These are phyloP conservation scores for Amphiprion ocellaris DNA, from an alignment of 2,113 vertebrate species.

Conservation along the genomic window DNA sequence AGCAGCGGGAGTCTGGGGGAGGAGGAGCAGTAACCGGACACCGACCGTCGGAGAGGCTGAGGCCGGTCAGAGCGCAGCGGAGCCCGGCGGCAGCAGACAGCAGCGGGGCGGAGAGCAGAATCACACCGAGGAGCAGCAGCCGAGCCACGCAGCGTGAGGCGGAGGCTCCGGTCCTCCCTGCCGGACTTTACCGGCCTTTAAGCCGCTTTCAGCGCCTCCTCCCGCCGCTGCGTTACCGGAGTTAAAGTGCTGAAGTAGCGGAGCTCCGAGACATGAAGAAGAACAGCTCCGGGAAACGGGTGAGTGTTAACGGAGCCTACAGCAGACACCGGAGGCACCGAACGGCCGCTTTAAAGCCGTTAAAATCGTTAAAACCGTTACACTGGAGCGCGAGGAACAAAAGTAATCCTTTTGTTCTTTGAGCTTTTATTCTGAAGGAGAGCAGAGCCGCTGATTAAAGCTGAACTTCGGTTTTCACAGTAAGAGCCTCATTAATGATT, in stretches of 20 bases:
- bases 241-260: slow-evolving; percentile 42
- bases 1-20: slow-evolving; percentile 55
- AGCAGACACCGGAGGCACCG: not conserved
- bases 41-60: slow-evolving; percentile 42
- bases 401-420: slow-evolving; percentile 24
- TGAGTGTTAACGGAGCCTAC: slow-evolving; percentile 47
- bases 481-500: slow-evolving; percentile 19
- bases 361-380: not conserved
- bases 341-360: not conserved
- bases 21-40: slow-evolving; percentile 73
- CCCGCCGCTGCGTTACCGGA: slow-evolving; percentile 30
- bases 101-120: slow-evolving; percentile 20
- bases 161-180: slow-evolving; percentile 26
- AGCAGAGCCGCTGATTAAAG: too few relatives aligned
- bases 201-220: not conserved
- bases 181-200: not conserved
- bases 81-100: slow-evolving; percentile 33
- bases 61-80: slow-evolving; percentile 56
- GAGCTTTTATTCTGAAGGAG: slow-evolving; percentile 65
- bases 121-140: not conserved
- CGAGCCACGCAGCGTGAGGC: slow-evolving; percentile 1
- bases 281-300: slow-evolving; percentile 68
- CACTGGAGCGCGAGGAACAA: slow-evolving; percentile 46
- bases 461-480: slow-evolving; percentile 52
- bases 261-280: slow-evolving; percentile 61